Conservation (phyloP, 2,888 invertebrate species). For the Panzeria rudis region DNA sequence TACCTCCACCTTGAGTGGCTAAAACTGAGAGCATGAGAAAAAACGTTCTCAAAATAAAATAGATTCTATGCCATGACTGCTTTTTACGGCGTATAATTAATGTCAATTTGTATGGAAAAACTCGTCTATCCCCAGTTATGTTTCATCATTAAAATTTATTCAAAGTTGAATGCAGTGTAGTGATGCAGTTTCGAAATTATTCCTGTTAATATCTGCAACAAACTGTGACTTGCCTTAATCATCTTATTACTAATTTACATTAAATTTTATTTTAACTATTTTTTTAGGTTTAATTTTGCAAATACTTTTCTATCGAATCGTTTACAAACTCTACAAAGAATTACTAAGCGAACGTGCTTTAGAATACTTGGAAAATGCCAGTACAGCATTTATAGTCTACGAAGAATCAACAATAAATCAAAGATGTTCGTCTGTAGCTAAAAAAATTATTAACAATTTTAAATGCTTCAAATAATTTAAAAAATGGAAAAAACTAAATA, state of each 20-base stretch:
- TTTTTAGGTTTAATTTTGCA: slow-evolving; percentile 42
- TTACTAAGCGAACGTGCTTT: slow-evolving; percentile 22
- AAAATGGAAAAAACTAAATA: too few relatives aligned
- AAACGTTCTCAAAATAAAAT: too few relatives aligned
- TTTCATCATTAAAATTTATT: too few relatives aligned
- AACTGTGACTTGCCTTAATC: not conserved
- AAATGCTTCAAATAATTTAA: not conserved
- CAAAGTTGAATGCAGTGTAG: not conserved
- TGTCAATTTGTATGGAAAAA: too few relatives aligned
- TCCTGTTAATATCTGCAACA: not conserved
- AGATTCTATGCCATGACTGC: too few relatives aligned
- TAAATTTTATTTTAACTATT: not conserved
- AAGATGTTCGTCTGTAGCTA: not conserved
- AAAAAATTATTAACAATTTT: not conserved
- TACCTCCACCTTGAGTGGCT: too few relatives aligned
- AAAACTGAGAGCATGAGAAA: too few relatives aligned
- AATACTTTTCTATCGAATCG: slow-evolving; percentile 34
- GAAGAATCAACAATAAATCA: slow-evolving; percentile 17
- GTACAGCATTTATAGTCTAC: slow-evolving; percentile 24
- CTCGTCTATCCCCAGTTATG: too few relatives aligned
- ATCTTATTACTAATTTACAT: not conserved
- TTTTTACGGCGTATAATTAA: too few relatives aligned
- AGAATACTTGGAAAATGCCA: slow-evolving; percentile 23
- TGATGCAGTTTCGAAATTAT: not conserved
- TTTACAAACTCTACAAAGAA: slow-evolving; percentile 21